Base-by-base conservation (phyloP, 1,140 invertebrate species). In the Platorchestia sp. region DNA sequence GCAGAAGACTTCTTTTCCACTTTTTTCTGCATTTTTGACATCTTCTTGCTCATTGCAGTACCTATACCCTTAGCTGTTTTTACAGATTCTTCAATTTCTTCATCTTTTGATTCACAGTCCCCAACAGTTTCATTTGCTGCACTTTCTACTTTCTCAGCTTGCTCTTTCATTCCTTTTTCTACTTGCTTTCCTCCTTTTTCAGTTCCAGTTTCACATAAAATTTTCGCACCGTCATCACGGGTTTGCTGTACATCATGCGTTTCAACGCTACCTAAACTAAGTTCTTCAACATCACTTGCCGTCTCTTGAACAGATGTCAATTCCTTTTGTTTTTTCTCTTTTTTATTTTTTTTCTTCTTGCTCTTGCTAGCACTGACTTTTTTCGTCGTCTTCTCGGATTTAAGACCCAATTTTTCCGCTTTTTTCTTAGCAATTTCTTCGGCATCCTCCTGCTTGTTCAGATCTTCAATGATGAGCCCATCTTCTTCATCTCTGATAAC, bases 381-480 rank as follows among this genome's bases (percentile, higher is more conserved):
- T 36, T 22, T 27, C 27, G 3, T 14, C 7, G 87, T 89, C 87
- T 89, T 89, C 27, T 89, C 87, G 3, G 87, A 89, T 42, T 42
- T 42, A 89, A 3, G 36, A 19, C 27, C 59, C 27, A 36, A 75
- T 75, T 89, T 89, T 89, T 89, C 43, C 41, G 14, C 36, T 42
- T 89, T 86, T 41, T 16, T 86, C 40, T 36, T 40, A 10, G 36
- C 86, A 86, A 6, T 89, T 89, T 89, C 43, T 0, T 89, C 43
- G 0, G n/a, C 87, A 47, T 44, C 91, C 45, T 93, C 91, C n/a
- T 44, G 36, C 45, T 93, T 93, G 40, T 93, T 93, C 45, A 93
- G 44, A 93, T 93, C 91, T 47, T 93, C 91, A 45, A 93, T 93
- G 45, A 93, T 93, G n/a, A 93, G 91, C 5, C 91, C 91, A 45